Evolutionary conservation across 30 jellyfish, hydroid and myxozoan genomes (phyloP), one percentile per base, ranked within the genome.

Genomic region (Hydractinia symbiolongicarpus): DNA sequence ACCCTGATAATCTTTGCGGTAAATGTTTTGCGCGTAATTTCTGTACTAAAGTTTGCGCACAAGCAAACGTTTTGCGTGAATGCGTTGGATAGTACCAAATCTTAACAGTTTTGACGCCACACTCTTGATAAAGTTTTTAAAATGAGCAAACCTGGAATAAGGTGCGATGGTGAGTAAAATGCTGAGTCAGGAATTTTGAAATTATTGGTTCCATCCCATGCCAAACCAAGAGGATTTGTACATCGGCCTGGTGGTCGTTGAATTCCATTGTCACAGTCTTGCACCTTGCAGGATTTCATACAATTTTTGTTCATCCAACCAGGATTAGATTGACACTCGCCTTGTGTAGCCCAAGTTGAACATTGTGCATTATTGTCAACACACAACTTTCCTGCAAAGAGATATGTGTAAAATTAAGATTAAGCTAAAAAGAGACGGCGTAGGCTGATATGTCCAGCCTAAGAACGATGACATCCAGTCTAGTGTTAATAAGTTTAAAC

Each of bases 271-370:
- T 91, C 98, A 66, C 98, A 91, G 76, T 67, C 83, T 20, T 88
- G 86, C 55, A 58, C 73, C 85, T 91, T 91, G 95, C 98, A 91
- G n/a, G 98, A 86, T 30, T 73, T 50, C 78, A 78, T 76, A 53
- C 98, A 91, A 77, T 91, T 86, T 54, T 74, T 73, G 60, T 62
- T 60, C 98, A 91, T 91, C 91, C 90, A 91, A 4, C 96, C 98
- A 6, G 98, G 96, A 61, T 91, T 91, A 15, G 88, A 50, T 79
- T 73, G 54, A 75, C 97, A 90, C 69, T 90, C 97, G 19, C 98
- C 98, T 71, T 79, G 62, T n/a, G 79, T 79, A 19, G 98, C 98
- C 98, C 98, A 91, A 4, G 78, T 56, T 21, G 89, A 82, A 78
- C 98, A 91, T 10, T 87, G 76, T n/a, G 83, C 78, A 68, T 91